Conservation (phyloP, 2,888 invertebrate species). For the Tenthredo notha region DNA sequence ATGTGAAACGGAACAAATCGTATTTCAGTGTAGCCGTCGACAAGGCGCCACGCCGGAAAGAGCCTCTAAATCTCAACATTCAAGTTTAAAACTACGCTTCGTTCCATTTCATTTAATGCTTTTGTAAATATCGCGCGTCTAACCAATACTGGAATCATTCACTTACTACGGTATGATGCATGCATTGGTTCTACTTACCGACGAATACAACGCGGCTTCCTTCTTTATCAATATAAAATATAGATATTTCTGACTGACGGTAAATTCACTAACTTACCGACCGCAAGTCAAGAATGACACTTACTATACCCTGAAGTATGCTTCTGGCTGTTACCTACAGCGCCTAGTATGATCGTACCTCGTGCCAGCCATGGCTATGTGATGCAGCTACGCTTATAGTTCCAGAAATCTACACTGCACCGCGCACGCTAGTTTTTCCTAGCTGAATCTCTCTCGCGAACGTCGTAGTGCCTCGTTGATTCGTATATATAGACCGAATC, state of each 20-base stretch:
- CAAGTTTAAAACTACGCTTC: conserved; percentile 50
- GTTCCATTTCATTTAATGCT: conserved; percentile 50
- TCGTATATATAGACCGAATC: conserved; percentile 60
- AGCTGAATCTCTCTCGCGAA: conserved; percentile 59
- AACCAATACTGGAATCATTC: conserved; percentile 7
- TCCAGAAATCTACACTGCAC: not conserved
- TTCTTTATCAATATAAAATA: conserved; percentile 14
- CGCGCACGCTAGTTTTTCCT: not conserved
- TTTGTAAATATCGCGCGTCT: conserved; percentile 36
- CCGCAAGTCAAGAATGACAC: not conserved
- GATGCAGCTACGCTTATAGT: not conserved
- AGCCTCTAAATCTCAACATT: conserved; percentile 53
- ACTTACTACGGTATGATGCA: not conserved
- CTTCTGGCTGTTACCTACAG: not conserved
- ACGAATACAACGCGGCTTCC: not conserved
- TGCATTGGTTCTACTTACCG: not conserved
- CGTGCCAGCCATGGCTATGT: too few relatives aligned
- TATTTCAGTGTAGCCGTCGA: conserved; percentile 41
- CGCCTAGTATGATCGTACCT: not conserved
- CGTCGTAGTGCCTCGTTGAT: not conserved
- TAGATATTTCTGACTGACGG: not conserved
- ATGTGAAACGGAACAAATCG: conserved; percentile 32
- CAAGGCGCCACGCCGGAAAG: conserved; percentile 52
- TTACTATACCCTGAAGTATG: not conserved
- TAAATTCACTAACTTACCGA: conserved; percentile 7